A percentile compares a stretch with the other conserved stretches of the same genome.
phyloP scores from a whole-genome alignment of 2,888 invertebrate species.

The Sepiola atlantica region DNA sequence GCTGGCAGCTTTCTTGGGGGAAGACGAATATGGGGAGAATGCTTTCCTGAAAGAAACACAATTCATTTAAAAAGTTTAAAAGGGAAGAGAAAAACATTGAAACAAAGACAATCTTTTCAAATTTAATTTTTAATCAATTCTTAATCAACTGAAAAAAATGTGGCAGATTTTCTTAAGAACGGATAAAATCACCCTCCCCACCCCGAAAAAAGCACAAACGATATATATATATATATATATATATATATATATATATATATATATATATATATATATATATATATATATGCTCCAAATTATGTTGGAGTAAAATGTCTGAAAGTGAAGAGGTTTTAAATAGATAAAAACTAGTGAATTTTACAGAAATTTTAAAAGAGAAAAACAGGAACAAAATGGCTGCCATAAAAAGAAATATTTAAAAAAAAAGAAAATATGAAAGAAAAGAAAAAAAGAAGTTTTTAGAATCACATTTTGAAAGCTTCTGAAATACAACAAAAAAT shows the following conservation, averaged over 20 bases:
- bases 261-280: background rate
- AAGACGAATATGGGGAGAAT: background rate
- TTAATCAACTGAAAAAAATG: background rate
- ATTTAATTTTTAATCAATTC: background rate
- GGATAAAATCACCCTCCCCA: background rate
- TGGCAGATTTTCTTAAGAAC: background rate
- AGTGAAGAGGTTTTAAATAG: background rate
- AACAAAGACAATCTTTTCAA: background rate
- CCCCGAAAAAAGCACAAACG: no score
- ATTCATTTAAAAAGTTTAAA: background rate
- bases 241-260: background rate
- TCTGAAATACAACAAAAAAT: conserved; percentile 3
- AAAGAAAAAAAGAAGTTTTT: background rate
- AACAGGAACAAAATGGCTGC: background rate
- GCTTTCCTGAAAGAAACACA: background rate
- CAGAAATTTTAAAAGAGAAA: no score
- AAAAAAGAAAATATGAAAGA: background rate
- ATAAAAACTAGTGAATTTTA: background rate
- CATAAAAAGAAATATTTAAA: background rate
- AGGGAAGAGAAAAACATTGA: background rate
- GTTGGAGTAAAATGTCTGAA: background rate
- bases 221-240: background rate
- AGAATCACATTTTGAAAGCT: background rate
- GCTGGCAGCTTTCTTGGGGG: background rate
- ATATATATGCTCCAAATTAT: background rate